phyloP scores from a whole-genome alignment of 2,113 vertebrate genomes.

The Speoplatyrhinus poulsoni region DNA sequence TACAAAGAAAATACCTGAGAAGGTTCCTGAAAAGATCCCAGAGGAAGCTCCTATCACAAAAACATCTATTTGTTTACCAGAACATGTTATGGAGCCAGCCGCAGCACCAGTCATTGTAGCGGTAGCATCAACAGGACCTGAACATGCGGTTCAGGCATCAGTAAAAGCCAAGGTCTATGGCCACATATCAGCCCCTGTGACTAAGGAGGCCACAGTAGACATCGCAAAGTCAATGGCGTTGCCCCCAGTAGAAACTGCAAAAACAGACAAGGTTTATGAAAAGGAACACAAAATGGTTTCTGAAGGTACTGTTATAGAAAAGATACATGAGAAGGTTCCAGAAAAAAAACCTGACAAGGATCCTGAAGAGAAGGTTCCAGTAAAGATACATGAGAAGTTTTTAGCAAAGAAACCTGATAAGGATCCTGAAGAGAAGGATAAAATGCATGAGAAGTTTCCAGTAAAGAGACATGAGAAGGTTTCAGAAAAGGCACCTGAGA shows the following conservation, averaged over 20 bases:
- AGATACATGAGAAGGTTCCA: too few relatives aligned
- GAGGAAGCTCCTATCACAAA: neutral
- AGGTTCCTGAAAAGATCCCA: slow-evolving; percentile 1
- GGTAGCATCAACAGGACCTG: neutral
- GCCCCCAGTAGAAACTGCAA: too few relatives aligned
- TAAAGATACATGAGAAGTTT: too few relatives aligned
- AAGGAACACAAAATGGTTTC: too few relatives aligned
- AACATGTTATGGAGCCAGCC: neutral
- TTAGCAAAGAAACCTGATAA: too few relatives aligned
- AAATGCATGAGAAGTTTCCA: too few relatives aligned
- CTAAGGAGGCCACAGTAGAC: neutral
- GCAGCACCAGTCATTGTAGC: neutral
- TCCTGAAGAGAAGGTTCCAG: neutral
- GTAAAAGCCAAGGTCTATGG: neutral
- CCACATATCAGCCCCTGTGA: neutral
- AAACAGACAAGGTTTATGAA: too few relatives aligned
- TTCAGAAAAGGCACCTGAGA: too few relatives aligned
- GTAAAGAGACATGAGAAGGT: too few relatives aligned
- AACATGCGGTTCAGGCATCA: neutral
- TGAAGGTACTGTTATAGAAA: too few relatives aligned
- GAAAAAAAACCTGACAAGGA: neutral
- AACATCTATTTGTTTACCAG: neutral
- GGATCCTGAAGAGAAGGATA: too few relatives aligned
- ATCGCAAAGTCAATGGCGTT: too few relatives aligned
- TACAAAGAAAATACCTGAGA: neutral